Evolutionary conservation across 2,888 invertebrate species (phyloP).

Genomic region (Spodoptera exigua): DNA sequence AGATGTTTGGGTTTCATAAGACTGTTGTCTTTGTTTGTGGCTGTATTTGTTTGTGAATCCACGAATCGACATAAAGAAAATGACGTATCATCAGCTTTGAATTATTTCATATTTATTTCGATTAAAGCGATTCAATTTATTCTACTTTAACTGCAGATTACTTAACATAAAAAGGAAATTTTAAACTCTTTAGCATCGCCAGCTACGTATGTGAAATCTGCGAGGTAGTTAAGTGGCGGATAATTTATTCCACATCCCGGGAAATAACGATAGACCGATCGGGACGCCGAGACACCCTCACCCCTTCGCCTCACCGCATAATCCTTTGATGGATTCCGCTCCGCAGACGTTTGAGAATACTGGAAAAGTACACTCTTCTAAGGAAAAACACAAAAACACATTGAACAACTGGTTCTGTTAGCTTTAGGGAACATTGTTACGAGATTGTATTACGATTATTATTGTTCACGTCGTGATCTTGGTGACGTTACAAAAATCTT

Average conservation of each 20-base stretch:
- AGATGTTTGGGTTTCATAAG: slow-evolving; percentile 24
- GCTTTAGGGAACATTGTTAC: slow-evolving; percentile 17
- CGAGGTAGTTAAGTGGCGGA: slow-evolving; percentile 78
- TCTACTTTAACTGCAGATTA: slow-evolving; percentile 25
- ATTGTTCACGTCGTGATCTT: slow-evolving; percentile 34
- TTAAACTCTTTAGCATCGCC: slow-evolving; percentile 45
- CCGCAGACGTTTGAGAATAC: slow-evolving; percentile 71
- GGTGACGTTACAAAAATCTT: slow-evolving; percentile 22
- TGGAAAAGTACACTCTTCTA: slow-evolving; percentile 79
- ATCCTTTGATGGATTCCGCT: slow-evolving; percentile 87
- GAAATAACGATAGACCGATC: slow-evolving; percentile 81
- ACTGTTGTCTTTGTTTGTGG: slow-evolving; percentile 15
- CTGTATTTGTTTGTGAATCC: slow-evolving; percentile 13
- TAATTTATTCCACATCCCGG: slow-evolving; percentile 85
- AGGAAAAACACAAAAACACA: slow-evolving; percentile 68
- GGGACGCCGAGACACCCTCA: slow-evolving; percentile 72
- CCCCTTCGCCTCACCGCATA: slow-evolving; percentile 65
- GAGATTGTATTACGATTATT: slow-evolving; percentile 28
- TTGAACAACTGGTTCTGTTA: slow-evolving; percentile 35
- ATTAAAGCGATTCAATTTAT: slow-evolving; percentile 25
- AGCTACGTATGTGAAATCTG: slow-evolving; percentile 67
- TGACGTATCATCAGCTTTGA: slow-evolving; percentile 5
- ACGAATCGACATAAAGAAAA: slow-evolving; percentile 9
- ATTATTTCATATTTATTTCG: slow-evolving; percentile 24
- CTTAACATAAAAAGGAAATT: slow-evolving; percentile 43